A percentile compares a stretch with the other conserved stretches of the same genome.
Evolutionary conservation across 2,888 invertebrate genomes (phyloP).

Genomic region (Darwinula stevensoni): DNA sequence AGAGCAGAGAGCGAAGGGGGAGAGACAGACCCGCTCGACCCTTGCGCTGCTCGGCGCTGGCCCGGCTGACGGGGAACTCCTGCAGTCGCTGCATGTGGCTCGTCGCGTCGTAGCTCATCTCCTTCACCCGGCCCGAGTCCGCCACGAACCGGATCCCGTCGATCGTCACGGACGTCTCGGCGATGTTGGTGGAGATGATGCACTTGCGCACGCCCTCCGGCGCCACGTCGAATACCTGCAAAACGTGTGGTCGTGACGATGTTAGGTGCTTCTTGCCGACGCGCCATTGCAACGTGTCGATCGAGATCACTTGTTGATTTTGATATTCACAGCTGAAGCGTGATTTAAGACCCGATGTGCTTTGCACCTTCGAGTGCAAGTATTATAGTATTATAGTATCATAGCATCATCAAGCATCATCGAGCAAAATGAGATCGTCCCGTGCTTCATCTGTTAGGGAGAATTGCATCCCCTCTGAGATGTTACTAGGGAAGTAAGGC

Average conservation of each 20-base stretch:
- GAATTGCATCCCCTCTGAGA: no score
- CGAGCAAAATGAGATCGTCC: no score
- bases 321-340: no score
- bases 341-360: not conserved
- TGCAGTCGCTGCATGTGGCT: slow-evolving; percentile 67
- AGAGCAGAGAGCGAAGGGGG: no score
- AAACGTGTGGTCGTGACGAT: no score
- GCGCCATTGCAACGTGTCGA: no score
- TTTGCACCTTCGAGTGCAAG: not conserved
- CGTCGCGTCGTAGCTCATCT: slow-evolving; percentile 78
- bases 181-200: slow-evolving; percentile 90
- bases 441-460: no score
- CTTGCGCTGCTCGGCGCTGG: slow-evolving; percentile 85
- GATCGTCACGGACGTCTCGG: slow-evolving; percentile 93
- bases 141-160: slow-evolving; percentile 91
- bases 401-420: no score
- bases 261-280: no score
- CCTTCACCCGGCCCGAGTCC: slow-evolving; percentile 89
- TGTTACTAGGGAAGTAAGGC: no score
- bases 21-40: slow-evolving; percentile 56
- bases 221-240: slow-evolving; percentile 79
- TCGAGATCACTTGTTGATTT: no score
- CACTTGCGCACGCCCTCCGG: slow-evolving; percentile 85
- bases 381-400: no score
- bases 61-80: slow-evolving; percentile 91